Base-by-base conservation (phyloP, 2,888 invertebrate species). In the Cremastinae sp. region DNA sequence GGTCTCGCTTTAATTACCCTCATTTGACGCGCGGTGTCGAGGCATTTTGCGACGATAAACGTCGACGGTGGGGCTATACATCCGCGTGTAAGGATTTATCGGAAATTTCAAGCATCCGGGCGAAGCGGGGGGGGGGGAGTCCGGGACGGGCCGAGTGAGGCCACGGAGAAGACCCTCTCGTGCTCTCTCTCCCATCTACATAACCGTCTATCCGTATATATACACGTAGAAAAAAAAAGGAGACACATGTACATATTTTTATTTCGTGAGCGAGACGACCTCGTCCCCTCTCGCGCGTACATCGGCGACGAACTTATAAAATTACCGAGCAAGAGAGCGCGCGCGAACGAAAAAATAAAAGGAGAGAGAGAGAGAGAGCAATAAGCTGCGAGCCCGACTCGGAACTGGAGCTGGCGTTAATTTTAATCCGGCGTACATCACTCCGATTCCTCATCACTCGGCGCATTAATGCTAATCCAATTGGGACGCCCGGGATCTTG, bases 1-100 rank as follows among this genome's bases (percentile, higher is more conserved):
- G 38, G 10, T 5, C 53, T 43, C 22, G 54, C 79, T 75, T 83
- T 88, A 88, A 87, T 88, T 88, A 85, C 85, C 84, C 84, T 86
- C 84, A 87, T 86, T 49, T 51, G 83, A 82, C 80, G 83, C 82
- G 81, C 80, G 38, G 45, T 74, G 79, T 69, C 80, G 80, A 12
- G 78, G 59, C 66, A 43, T 70, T 54, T 65, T 53, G 51, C 66
- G 49, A 64, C 70, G 68, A 71, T 65, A 43, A 62, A 49, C 47
- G 54, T 66, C 36, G 5, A 51, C 58, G 14, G 43, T 59, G 22
- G 12, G 43, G 41, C 16, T 36, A 34, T 34, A 36, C 14, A 18
- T 36, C 22, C 51, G 14, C 12, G 43, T 45, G 49, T 51, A 51
- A 66, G 65, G 47, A 61, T 71, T 43, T 53, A 41, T 68, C 38